Evolutionary conservation across 1,140 invertebrate species (phyloP), one percentile per base, ranked within the genome.

Genomic region (Pachypsylla venusta): DNA sequence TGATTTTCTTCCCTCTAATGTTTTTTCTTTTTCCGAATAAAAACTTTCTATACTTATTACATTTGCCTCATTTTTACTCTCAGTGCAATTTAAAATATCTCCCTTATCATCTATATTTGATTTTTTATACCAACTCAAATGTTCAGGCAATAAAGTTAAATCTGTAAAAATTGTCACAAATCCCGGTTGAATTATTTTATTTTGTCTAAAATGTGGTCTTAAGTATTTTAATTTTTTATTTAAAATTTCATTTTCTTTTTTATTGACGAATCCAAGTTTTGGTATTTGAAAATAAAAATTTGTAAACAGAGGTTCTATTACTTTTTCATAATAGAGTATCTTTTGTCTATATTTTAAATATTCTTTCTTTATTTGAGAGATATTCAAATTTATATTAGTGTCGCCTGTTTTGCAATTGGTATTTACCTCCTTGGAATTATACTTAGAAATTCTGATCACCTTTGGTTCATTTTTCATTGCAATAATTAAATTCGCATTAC

Each of bases 401-500:
- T 53, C 20, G 12, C 20, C 12, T 10, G 12, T 20, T 10, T 20
- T 53, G 10, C 7, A 10, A 7, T 12, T 13, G 10, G 58, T 10
- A 7, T 39, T 25, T 10, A 14, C 55, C 22, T 59, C 25, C 14
- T 13, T 24, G 7, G 58, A 16, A 13, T 57, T 42, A n/a, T 22
- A 5, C 26, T 48, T 60, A 4, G 40, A 27, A 7, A 60, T 24
- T n/a, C 20, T 2, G 14, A 56, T 3, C 7, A 53, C 3, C 3
- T 22, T 14, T 67, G 69, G 72, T 63, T 75, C 75, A 54, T 67
- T 59, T 53, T 72, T 67, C 14, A 77, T 26, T 19, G 75, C 70
- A 27, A 77, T 57, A 7, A 76, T 74, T 24, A 77, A 62, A 61
- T 76, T 76, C 12, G 74, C 72, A 60, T 77, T 77, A 54, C 76